Evolutionary conservation across 2,113 vertebrate species (phyloP), one percentile per base, ranked within the genome.

Genomic region (Halichoeres trimaculatus): DNA sequence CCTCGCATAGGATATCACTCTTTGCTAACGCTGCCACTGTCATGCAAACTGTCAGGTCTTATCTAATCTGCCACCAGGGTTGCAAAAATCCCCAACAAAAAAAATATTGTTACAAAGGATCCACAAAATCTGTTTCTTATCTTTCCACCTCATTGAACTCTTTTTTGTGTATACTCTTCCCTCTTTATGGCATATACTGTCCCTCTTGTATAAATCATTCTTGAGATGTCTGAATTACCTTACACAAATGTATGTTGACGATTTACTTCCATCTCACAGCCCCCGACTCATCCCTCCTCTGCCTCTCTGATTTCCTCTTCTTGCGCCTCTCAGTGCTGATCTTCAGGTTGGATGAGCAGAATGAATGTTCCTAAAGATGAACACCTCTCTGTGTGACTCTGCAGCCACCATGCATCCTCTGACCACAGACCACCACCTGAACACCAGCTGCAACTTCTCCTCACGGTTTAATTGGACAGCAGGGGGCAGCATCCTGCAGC

Each of bases 291-390:
- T 70, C 23, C 20, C 4, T 59, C 14, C 43, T 45, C 8, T 41
- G 34, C 12, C n/a, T 64, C n/a, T 34, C 16, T 79, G 38, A 74
- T 41, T 50, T 10, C 43, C 36, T 57, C 2, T 47, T 52, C 30
- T 22, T 72, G 3, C 24, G 61, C 52, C 40, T 1, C 34, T 75
- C 65, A 86, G 73, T 5, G 9, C 60, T 65, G 60, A 76, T 59
- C 70, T 73, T 70, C 65, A 23, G 16, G 34, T 54, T 70, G 60
- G 52, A 61, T 70, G 61, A 80, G 45, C 35, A 81, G 51, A 68
- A 88, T 85, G 81, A 7, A 40, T 38, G 40, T 50, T 70, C 38
- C 43, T 38, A 71, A 85, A 87, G 80, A 90, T 89, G 88, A 89
- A 90, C 52, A 1, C 23, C 47, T 69, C 70, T 68, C 38, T 61